phyloP scores from a whole-genome alignment of 2,113 vertebrate species.

The Anarrhichthys ocellatus region DNA sequence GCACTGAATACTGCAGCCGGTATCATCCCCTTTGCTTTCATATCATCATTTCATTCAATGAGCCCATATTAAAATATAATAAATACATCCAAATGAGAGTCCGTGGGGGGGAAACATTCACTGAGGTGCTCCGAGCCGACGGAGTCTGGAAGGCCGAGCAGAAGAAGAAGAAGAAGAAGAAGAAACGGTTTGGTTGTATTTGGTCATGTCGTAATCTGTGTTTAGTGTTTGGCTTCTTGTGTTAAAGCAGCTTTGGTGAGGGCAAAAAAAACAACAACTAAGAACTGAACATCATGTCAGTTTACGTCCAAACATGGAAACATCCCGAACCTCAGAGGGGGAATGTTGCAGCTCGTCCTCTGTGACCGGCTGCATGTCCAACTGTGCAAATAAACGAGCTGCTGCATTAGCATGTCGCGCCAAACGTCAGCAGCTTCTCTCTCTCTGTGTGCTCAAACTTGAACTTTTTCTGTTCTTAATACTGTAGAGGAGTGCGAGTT shows the following conservation, averaged over 20 bases:
- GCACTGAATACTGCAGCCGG: slow-evolving; percentile 28
- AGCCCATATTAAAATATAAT: slow-evolving; percentile 54
- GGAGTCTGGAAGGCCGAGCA: slow-evolving; percentile 66
- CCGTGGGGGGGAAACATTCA: slow-evolving; percentile 65
- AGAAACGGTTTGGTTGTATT: slow-evolving; percentile 34
- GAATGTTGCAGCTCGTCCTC: not conserved
- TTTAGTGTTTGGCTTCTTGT: slow-evolving; percentile 70
- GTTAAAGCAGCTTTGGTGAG: slow-evolving; percentile 76
- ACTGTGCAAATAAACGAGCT: not conserved
- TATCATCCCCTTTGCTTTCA: slow-evolving; percentile 26
- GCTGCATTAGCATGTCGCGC: not conserved
- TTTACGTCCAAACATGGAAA: not conserved
- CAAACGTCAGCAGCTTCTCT: not conserved
- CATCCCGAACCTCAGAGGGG: not conserved
- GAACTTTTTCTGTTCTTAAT: not conserved
- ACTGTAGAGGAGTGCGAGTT: slow-evolving; percentile 17
- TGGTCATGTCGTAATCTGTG: slow-evolving; percentile 52
- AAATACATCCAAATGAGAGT: slow-evolving; percentile 66
- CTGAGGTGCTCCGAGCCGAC: slow-evolving; percentile 53
- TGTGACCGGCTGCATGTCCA: not conserved
- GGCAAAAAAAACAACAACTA: not conserved
- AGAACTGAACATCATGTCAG: slow-evolving; percentile 6
- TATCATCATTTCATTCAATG: slow-evolving; percentile 33
- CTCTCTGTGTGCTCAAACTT: slow-evolving; percentile 12
- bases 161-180: slow-evolving; percentile 28